Percentiles rank a stretch among this genome's conserved stretches.
These are phyloP conservation scores for Drosophila elegans DNA, from an alignment of 1,140 invertebrate species.

Conservation along the genomic window DNA sequence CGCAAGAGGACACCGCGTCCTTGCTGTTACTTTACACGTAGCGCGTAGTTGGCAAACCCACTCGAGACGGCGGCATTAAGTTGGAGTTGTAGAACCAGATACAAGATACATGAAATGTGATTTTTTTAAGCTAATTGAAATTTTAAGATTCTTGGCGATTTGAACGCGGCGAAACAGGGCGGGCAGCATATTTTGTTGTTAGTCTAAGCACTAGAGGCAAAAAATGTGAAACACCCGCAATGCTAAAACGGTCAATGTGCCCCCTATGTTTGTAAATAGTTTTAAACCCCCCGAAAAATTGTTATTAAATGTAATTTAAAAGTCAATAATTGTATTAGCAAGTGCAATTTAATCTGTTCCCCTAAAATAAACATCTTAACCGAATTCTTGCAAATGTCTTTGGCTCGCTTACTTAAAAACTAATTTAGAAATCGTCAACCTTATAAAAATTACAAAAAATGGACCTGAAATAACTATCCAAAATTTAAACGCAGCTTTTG, in stretches of 20 bases:
- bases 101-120: constrained; percentile 69
- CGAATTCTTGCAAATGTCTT: constrained; percentile 12
- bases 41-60: constrained; percentile 6
- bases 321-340: constrained; percentile 83
- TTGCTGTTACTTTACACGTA: constrained; percentile 49
- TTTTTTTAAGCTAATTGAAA: constrained; percentile 78
- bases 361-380: constrained; percentile 49
- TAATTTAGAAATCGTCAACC: not conserved
- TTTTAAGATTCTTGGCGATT: constrained; percentile 65
- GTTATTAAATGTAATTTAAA: constrained; percentile 83
- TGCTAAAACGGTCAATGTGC: constrained; percentile 53
- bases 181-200: constrained; percentile 60
- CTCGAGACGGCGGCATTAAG: constrained; percentile 4
- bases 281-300: constrained; percentile 66
- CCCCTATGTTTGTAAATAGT: constrained; percentile 79
- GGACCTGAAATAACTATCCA: no score
- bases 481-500: no score
- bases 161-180: constrained; percentile 23
- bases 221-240: constrained; percentile 43
- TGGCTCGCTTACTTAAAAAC: not conserved
- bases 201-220: constrained; percentile 47
- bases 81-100: constrained; percentile 62
- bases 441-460: no score
- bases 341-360: constrained; percentile 63
- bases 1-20: constrained; percentile 14